Percentiles rank a stretch among this genome's conserved stretches.
These are phyloP conservation scores for Leptinotarsa rubiginosa DNA, from an alignment of 2,888 invertebrate species.

Conservation along the genomic window DNA sequence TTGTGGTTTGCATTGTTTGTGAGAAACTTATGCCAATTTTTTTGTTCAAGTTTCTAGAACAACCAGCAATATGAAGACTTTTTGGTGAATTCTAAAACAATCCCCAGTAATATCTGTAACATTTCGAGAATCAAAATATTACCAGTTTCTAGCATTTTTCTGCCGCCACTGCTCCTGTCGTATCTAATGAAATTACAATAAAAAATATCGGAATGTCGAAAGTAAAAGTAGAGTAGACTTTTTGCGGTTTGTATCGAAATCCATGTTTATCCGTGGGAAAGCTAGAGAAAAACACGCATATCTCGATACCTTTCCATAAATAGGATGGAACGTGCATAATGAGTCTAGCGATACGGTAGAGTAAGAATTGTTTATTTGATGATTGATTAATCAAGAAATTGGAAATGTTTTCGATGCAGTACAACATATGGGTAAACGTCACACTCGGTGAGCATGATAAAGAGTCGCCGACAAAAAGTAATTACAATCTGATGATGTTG, in stretches of 20 bases:
- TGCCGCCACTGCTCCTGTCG: no score
- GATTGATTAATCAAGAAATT: slow-evolving; percentile 10
- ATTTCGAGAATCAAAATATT: no score
- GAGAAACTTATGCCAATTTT: no score
- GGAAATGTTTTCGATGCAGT: slow-evolving; percentile 11
- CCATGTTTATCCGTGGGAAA: slow-evolving; percentile 1
- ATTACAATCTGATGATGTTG: neutral
- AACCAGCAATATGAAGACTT: no score
- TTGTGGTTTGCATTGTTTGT: no score
- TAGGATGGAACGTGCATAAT: slow-evolving; percentile 4
- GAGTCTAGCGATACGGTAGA: neutral
- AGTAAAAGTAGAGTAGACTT: neutral
- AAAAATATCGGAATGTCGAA: neutral
- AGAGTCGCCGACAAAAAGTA: slow-evolving; percentile 1
- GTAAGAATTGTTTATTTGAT: slow-evolving; percentile 18
- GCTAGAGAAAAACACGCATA: neutral
- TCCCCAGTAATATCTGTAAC: no score
- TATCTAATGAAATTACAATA: no score
- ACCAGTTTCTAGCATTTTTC: no score
- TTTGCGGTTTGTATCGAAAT: slow-evolving; percentile 2
- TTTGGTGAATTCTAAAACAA: no score
- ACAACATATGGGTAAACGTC: slow-evolving; percentile 19
- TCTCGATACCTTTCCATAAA: slow-evolving; percentile 18
- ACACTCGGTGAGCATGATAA: slow-evolving; percentile 14
- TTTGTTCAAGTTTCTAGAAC: no score